phyloP scores from a whole-genome alignment of 2,797 vertebrate species.

The Anabas testudineus region DNA sequence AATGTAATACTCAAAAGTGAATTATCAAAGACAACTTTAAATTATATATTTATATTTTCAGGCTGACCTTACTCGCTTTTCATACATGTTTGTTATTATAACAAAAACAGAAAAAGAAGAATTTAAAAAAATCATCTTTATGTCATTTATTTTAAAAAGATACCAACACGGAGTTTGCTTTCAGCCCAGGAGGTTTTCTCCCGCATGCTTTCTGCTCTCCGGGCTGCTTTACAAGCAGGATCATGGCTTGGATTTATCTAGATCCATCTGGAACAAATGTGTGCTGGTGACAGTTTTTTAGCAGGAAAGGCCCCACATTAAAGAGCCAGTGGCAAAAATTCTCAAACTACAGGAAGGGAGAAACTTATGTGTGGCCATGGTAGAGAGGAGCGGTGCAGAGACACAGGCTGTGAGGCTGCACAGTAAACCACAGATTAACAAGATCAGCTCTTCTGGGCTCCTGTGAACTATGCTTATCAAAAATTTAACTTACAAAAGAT shows the following conservation, averaged over 20 bases:
- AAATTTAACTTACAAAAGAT: not conserved
- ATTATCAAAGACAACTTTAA: not conserved
- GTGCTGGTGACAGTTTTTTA: constrained; percentile 63
- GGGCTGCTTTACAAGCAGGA: constrained; percentile 40
- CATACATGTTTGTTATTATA: not conserved
- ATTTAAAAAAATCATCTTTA: not conserved
- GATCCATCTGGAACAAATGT: constrained; percentile 70
- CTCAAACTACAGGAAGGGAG: constrained; percentile 44
- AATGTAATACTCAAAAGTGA: not conserved
- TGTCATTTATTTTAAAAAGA: constrained; percentile 38
- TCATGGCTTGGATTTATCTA: constrained; percentile 59
- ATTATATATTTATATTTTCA: not conserved
- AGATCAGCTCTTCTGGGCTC: not conserved
- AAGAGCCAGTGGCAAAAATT: constrained; percentile 61
- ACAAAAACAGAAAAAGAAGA: not conserved
- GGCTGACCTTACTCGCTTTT: not conserved
- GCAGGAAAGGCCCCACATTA: constrained; percentile 45
- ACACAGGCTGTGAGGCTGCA: not conserved
- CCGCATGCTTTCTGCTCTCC: constrained; percentile 38
- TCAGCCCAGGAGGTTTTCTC: not conserved
- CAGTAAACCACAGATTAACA: not conserved
- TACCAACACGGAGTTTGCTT: constrained; percentile 33
- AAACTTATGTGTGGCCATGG: constrained; percentile 35
- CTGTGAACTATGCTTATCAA: not conserved
- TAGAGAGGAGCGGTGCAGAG: constrained; percentile 21